A percentile compares a stretch with the other conserved stretches of the same genome.
Conservation (phyloP, 2,888 invertebrate genomes). For the Athalia circularis region DNA sequence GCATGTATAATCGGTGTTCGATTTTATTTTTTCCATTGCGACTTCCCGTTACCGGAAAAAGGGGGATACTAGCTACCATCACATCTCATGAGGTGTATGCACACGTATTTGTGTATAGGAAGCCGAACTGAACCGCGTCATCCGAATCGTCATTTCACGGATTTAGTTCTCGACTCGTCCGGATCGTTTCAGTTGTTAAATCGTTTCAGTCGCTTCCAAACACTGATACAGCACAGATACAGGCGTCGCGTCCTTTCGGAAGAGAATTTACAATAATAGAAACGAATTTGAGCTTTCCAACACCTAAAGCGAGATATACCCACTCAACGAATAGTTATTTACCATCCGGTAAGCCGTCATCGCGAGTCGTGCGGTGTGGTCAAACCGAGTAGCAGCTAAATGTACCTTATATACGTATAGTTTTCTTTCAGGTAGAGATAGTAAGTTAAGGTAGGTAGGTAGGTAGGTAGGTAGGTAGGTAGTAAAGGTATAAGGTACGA, state of each 20-base stretch:
- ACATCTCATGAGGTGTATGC: background rate
- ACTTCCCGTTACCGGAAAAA: constrained; percentile 4
- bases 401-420: too few species aligned
- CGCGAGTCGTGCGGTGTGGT: background rate
- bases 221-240: background rate
- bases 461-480: too few species aligned
- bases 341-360: background rate
- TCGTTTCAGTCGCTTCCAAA: background rate
- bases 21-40: background rate
- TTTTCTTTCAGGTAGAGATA: too few species aligned
- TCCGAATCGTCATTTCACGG: constrained; percentile 35
- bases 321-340: constrained; percentile 18
- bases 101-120: background rate
- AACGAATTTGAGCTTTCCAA: constrained; percentile 16
- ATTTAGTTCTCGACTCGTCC: constrained; percentile 25
- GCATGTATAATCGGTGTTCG: background rate
- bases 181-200: constrained; percentile 9
- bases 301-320: background rate
- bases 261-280: constrained; percentile 17
- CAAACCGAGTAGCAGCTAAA: too few species aligned
- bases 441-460: too few species aligned
- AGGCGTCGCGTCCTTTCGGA: background rate
- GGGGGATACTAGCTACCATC: background rate
- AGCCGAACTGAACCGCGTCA: background rate
- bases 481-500: constrained; percentile 19